A percentile compares a stretch with the other conserved stretches of the same genome.
Evolutionary conservation across 1,140 invertebrate species (phyloP).

Genomic region (Rhizoglyphus robini): DNA sequence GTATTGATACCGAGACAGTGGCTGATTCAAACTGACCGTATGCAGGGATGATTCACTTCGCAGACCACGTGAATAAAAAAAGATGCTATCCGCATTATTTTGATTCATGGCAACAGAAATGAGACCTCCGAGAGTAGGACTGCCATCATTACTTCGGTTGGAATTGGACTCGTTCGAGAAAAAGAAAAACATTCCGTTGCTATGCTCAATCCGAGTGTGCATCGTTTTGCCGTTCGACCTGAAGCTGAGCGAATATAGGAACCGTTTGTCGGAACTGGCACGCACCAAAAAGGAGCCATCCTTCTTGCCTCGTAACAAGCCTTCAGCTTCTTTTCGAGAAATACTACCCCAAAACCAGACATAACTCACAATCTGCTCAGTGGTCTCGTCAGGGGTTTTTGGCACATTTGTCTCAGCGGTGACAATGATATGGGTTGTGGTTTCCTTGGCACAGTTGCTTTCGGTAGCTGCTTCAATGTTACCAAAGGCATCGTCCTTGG

Average conservation of each 20-base stretch:
- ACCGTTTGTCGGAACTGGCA: constrained; percentile 89
- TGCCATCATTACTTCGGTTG: not conserved
- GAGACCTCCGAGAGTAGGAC: not conserved
- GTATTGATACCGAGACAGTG: not conserved
- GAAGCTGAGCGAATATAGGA: constrained; percentile 91
- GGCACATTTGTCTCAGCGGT: not conserved
- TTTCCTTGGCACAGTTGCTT: not conserved
- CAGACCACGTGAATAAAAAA: constrained; percentile 4
- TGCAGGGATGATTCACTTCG: not conserved
- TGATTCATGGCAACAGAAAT: constrained; percentile 4
- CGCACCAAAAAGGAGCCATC: constrained; percentile 82
- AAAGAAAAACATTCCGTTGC: constrained; percentile 94
- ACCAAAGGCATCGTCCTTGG: not conserved
- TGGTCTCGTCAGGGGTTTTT: not conserved
- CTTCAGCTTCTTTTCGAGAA: constrained; percentile 80
- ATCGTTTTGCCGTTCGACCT: constrained; percentile 79
- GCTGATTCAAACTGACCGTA: not conserved
- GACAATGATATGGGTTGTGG: too few relatives aligned
- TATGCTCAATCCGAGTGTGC: constrained; percentile 90
- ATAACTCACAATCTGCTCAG: not conserved
- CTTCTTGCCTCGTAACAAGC: constrained; percentile 80
- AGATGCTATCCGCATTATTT: constrained; percentile 8
- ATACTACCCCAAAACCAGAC: constrained; percentile 97
- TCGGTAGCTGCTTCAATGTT: not conserved
- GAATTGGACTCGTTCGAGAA: constrained; percentile 27